Conservation (phyloP, 2,888 invertebrate species). For the Leucozona laternaria region DNA sequence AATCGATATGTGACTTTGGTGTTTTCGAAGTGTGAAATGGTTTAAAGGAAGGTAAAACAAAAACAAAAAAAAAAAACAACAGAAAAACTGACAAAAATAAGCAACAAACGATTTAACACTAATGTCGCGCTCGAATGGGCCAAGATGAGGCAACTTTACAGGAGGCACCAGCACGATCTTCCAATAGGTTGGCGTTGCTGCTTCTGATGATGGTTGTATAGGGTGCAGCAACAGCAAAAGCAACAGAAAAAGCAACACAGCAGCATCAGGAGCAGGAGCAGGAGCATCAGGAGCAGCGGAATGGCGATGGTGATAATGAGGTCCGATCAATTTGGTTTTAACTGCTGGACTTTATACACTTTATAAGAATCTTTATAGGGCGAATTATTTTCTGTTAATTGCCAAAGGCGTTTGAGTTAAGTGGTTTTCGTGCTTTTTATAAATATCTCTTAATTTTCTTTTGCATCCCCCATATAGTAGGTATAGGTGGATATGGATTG, state of each 20-base stretch:
- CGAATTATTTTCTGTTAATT: constrained; percentile 81
- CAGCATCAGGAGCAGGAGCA: constrained; percentile 10
- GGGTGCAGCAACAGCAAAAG: constrained; percentile 1
- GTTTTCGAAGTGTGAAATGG: constrained; percentile 66
- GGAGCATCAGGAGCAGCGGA: constrained; percentile 52
- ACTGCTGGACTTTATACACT: constrained; percentile 81
- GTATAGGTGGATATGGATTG: constrained; percentile 33
- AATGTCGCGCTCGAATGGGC: constrained; percentile 68
- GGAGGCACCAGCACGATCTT: constrained; percentile 43
- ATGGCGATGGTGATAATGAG: constrained; percentile 76
- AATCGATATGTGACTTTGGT: constrained; percentile 57
- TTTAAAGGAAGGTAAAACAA: constrained; percentile 3
- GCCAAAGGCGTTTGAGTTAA: constrained; percentile 83
- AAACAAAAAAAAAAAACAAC: constrained; percentile 26
- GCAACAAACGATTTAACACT: constrained; percentile 76
- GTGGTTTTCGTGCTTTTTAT: constrained; percentile 84
- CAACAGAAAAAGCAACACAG: constrained; percentile 25
- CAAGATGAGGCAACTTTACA: constrained; percentile 41
- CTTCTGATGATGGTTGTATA: neutral
- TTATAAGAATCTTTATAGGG: constrained; percentile 77
- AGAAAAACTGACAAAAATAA: constrained; percentile 66
- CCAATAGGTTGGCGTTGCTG: constrained; percentile 23
- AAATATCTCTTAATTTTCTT: constrained; percentile 83
- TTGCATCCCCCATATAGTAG: constrained; percentile 32
- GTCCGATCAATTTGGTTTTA: constrained; percentile 83